Conservation (phyloP, 2,113 vertebrate species). For the Scopus umbretta region DNA sequence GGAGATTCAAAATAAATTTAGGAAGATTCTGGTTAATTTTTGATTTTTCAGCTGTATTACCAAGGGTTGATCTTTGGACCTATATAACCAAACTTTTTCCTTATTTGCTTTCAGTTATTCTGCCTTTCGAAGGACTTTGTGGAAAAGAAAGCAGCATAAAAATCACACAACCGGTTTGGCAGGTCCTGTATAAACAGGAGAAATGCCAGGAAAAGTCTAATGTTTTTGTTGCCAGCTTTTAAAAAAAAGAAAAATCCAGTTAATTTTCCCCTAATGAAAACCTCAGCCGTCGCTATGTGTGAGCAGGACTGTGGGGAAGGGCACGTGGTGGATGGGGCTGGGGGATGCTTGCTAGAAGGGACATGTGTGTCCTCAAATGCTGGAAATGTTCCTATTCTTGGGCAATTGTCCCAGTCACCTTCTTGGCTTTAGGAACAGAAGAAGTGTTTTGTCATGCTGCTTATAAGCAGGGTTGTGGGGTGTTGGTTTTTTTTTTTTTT, state of each 20-base stretch:
- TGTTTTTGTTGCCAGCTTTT: background rate
- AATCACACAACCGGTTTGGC: constrained; percentile 63
- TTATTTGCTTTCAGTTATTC: constrained; percentile 46
- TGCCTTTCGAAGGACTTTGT: constrained; percentile 56
- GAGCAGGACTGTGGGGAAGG: background rate
- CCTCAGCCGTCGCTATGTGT: fast-evolving
- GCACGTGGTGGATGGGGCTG: background rate
- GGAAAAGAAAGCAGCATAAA: constrained; percentile 52
- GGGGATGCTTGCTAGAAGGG: background rate
- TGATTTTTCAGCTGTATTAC: background rate
- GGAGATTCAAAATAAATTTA: background rate
- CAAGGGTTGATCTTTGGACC: constrained; percentile 10
- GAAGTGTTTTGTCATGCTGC: background rate
- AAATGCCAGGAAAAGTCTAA: constrained; percentile 44
- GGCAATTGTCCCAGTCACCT: background rate
- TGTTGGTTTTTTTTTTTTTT: too few relatives aligned
- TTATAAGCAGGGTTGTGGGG: background rate
- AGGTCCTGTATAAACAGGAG: constrained; percentile 61
- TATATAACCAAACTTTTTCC: constrained; percentile 13
- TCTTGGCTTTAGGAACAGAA: background rate
- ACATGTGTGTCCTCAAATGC: background rate
- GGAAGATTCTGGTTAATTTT: background rate
- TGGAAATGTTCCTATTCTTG: background rate
- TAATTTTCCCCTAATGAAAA: constrained; percentile 1
- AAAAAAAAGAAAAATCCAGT: background rate